Conservation (phyloP, 2,797 vertebrate species). For the Enteromius radiatus region DNA sequence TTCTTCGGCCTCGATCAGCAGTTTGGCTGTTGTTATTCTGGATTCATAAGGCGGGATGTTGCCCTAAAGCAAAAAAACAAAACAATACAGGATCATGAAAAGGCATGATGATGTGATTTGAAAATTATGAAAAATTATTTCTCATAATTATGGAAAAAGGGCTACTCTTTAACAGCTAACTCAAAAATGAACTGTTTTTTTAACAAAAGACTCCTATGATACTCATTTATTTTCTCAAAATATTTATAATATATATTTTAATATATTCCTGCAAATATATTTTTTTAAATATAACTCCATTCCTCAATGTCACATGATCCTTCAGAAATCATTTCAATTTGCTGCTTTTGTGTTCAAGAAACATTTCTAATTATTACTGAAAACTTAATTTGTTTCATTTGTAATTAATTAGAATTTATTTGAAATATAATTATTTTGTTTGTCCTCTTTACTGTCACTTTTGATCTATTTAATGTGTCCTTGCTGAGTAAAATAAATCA, state of each 20-base stretch:
- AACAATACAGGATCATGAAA: not conserved
- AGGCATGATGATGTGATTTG: not conserved
- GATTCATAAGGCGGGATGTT: conserved; percentile 73
- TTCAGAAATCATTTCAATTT: not conserved
- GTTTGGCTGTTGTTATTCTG: conserved; percentile 76
- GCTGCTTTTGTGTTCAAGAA: not conserved
- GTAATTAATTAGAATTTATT: not conserved
- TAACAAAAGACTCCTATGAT: not conserved
- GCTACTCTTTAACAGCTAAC: not conserved
- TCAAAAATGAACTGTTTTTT: not conserved
- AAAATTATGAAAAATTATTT: not conserved
- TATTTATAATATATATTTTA: not conserved
- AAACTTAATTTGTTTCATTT: not conserved
- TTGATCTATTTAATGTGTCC: not conserved
- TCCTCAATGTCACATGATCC: not conserved
- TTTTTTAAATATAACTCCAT: no score
- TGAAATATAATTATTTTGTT: not conserved
- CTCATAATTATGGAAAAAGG: not conserved
- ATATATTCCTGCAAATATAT: no score
- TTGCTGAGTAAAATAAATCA: not conserved
- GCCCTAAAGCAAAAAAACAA: conserved; percentile 57
- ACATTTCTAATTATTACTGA: not conserved
- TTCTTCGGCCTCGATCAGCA: conserved; percentile 75
- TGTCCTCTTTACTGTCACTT: not conserved
- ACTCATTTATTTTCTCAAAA: not conserved